These are phyloP conservation scores for Nyctalus aviator DNA, from an alignment of 2,797 vertebrate genomes.

Conservation along the genomic window DNA sequence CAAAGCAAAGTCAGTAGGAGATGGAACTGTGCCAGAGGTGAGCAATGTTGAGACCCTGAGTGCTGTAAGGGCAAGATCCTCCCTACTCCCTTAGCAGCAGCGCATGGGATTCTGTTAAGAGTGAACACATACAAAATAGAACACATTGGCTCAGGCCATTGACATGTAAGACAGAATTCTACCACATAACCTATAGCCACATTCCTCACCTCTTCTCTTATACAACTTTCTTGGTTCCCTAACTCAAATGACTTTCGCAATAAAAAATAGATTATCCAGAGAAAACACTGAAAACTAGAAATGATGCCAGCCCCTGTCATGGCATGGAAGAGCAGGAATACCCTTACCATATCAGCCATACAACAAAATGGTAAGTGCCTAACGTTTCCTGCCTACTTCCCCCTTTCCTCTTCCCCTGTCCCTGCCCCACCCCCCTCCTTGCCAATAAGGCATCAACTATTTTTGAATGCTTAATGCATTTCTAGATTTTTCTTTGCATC, in stretches of 20 bases:
- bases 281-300: background rate
- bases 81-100: background rate
- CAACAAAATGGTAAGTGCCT: background rate
- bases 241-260: background rate
- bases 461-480: background rate
- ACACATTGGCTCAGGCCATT: background rate
- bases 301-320: background rate
- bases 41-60: background rate
- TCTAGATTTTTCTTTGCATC: background rate
- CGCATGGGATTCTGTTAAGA: background rate
- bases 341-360: background rate
- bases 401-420: too few relatives aligned
- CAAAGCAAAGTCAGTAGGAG: constrained; percentile 66
- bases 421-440: background rate
- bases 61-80: background rate
- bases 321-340: background rate
- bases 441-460: background rate
- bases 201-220: background rate
- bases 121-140: background rate
- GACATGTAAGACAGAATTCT: background rate
- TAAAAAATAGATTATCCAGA: background rate
- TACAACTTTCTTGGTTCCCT: background rate
- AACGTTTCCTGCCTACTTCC: background rate
- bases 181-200: background rate
- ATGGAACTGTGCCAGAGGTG: background rate